A percentile compares a stretch with the other conserved stretches of the same genome.
phyloP scores from a whole-genome alignment of 2,797 vertebrate species.

The Darevskia mixta region DNA sequence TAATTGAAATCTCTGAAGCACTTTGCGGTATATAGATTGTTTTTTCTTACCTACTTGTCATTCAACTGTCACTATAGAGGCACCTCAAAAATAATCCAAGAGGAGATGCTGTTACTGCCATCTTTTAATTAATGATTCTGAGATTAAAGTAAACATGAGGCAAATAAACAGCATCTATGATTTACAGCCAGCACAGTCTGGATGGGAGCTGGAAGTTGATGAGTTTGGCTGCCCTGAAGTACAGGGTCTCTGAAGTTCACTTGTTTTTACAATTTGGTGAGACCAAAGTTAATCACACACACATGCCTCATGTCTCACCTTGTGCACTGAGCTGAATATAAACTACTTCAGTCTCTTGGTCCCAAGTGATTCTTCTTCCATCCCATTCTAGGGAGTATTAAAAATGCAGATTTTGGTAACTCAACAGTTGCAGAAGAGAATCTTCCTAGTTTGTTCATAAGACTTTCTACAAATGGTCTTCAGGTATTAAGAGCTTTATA shows the following conservation, averaged over 20 bases:
- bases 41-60: conserved; percentile 59
- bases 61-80: conserved; percentile 43
- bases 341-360: neutral
- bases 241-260: conserved; percentile 17
- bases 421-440: neutral
- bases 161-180: conserved; percentile 29
- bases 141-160: conserved; percentile 33
- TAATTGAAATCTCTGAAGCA: conserved; percentile 23
- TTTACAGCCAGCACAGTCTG: conserved; percentile 23
- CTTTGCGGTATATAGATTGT: conserved; percentile 55
- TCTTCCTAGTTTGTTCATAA: neutral
- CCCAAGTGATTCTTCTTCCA: neutral
- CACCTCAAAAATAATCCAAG: conserved; percentile 43
- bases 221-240: conserved; percentile 26
- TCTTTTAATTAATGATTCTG: conserved; percentile 60
- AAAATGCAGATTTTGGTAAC: neutral
- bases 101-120: conserved; percentile 29
- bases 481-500: no score
- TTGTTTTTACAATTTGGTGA: conserved; percentile 25
- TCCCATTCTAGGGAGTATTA: neutral
- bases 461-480: neutral
- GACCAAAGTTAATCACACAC: neutral
- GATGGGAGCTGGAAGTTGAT: conserved; percentile 39
- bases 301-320: neutral
- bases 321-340: fast-evolving